Conservation (phyloP, 2,888 invertebrate genomes). For the Allygus modestus region DNA sequence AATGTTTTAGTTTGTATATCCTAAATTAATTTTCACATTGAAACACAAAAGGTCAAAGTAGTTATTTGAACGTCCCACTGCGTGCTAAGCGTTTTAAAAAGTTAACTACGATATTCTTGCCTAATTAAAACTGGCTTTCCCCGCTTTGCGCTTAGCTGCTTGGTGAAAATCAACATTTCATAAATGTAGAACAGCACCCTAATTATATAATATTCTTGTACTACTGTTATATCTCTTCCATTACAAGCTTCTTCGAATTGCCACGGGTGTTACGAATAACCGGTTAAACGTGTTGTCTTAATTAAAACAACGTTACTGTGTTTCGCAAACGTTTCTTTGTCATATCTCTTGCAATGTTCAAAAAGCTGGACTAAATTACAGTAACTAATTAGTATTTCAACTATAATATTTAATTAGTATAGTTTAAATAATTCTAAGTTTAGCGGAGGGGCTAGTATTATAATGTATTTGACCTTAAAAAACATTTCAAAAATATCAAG, state of each 20-base stretch:
- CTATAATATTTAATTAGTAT: no score
- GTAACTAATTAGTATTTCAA: no score
- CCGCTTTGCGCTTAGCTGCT: not conserved
- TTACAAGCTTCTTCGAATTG: not conserved
- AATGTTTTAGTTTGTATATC: no score
- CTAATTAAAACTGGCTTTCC: slow-evolving; percentile 10
- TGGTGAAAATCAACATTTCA: not conserved
- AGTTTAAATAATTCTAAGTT: no score
- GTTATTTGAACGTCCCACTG: slow-evolving; percentile 1
- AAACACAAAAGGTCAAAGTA: not conserved
- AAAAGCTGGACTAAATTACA: no score
- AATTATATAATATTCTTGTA: not conserved
- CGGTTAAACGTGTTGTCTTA: not conserved
- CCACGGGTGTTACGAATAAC: not conserved
- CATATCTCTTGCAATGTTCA: no score
- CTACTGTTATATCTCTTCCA: not conserved
- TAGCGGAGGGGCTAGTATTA: no score
- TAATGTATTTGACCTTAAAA: no score
- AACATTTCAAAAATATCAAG: no score
- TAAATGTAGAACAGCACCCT: not conserved
- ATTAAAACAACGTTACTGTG: not conserved
- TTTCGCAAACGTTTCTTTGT: no score
- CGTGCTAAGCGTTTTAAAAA: not conserved
- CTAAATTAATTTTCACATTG: no score
- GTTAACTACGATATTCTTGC: not conserved